A percentile compares a stretch with the other conserved stretches of the same genome.
Conservation (phyloP, 2,113 vertebrate species). For the Limnothrissa miodon region DNA sequence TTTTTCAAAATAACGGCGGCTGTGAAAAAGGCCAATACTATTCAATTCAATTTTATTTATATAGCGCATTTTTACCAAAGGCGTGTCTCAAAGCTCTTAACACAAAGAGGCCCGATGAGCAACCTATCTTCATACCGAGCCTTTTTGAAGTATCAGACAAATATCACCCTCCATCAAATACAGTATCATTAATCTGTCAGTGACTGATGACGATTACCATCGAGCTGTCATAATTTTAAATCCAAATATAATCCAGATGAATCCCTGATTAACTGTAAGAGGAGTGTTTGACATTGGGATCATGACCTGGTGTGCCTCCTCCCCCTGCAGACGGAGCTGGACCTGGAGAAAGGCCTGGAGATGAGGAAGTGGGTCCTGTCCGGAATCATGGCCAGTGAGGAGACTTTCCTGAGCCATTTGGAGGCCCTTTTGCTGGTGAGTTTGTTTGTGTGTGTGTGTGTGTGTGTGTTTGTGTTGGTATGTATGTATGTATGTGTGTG, state of each 20-base stretch:
- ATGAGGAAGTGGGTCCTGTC: constrained; percentile 99
- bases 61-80: no score
- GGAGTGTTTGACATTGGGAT: background rate
- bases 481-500: no score
- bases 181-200: background rate
- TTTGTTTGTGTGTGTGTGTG: background rate
- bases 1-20: no score
- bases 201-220: background rate
- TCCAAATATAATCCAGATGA: background rate
- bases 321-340: constrained; percentile 81
- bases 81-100: no score
- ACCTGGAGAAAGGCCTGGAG: constrained; percentile 95
- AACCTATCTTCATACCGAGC: no score
- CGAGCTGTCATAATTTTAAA: no score
- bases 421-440: constrained; percentile 95
- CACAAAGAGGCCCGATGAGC: no score
- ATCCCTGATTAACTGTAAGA: background rate
- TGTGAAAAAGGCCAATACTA: no score
- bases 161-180: no score
- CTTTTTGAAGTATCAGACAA: no score
- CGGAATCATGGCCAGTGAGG: constrained; percentile 94
- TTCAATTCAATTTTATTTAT: no score
- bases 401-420: constrained; percentile 93
- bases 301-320: background rate
- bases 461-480: no score